A percentile compares a stretch with the other conserved stretches of the same genome.
phyloP scores from a whole-genome alignment of 2,888 invertebrate species.

The Pandemis heparana region DNA sequence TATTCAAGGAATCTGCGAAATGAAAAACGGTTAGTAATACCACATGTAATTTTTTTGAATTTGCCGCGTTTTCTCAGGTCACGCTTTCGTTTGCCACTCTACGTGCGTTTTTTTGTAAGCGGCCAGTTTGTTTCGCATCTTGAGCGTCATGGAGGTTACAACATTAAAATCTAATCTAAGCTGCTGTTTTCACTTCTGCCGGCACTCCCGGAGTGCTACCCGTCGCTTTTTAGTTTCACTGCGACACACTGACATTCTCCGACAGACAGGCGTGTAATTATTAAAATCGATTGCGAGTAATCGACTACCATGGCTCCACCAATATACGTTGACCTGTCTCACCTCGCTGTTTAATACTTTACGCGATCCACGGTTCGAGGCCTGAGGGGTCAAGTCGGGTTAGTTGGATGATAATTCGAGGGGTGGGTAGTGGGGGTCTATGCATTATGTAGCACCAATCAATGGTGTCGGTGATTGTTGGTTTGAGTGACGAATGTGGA shows the following conservation, averaged over 20 bases:
- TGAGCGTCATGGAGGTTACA: too few relatives aligned
- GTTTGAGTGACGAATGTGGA: constrained; percentile 54
- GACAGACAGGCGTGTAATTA: constrained; percentile 64
- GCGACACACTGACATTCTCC: constrained; percentile 47
- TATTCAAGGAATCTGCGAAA: too few relatives aligned
- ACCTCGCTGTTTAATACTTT: constrained; percentile 9
- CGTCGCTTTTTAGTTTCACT: constrained; percentile 35
- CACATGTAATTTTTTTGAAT: too few relatives aligned
- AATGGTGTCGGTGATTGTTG: constrained; percentile 75
- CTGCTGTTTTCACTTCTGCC: too few relatives aligned
- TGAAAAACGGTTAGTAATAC: too few relatives aligned
- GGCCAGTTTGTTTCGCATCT: too few relatives aligned
- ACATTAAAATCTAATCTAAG: too few relatives aligned
- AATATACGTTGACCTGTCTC: constrained; percentile 50
- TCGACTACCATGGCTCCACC: constrained; percentile 64
- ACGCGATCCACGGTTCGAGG: constrained; percentile 36
- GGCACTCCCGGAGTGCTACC: too few relatives aligned
- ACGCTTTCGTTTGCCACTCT: too few relatives aligned
- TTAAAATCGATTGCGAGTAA: constrained; percentile 75
- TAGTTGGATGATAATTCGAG: constrained; percentile 67
- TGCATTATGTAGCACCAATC: constrained; percentile 84
- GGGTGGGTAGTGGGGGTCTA: constrained; percentile 56
- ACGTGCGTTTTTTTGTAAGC: too few relatives aligned
- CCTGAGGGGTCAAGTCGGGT: constrained; percentile 50
- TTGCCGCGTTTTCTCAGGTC: too few relatives aligned